A percentile compares a stretch with the other conserved stretches of the same genome.
phyloP scores from a whole-genome alignment of 1,140 invertebrate genomes.

The Anastrepha obliqua region DNA sequence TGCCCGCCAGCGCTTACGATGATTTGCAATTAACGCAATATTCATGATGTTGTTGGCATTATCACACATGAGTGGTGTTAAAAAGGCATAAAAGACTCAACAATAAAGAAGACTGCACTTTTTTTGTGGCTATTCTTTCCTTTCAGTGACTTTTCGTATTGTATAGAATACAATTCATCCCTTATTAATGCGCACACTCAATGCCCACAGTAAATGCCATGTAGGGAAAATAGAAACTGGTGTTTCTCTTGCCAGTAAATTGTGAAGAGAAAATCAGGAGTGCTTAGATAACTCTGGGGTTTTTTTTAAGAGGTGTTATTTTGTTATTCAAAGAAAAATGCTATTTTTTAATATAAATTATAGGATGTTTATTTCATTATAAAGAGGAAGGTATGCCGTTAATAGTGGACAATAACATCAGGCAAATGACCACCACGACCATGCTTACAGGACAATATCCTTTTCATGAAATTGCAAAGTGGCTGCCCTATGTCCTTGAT shows the following conservation, averaged over 20 bases:
- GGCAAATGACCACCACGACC: no score
- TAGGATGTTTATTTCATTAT: no score
- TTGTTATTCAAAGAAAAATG: no score
- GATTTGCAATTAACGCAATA: slow-evolving; percentile 74
- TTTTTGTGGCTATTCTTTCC: slow-evolving; percentile 18
- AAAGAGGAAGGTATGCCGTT: no score
- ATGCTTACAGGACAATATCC: no score
- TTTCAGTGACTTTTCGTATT: background rate
- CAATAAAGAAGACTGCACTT: slow-evolving; percentile 3
- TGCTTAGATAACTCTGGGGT: no score
- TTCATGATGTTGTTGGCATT: slow-evolving; percentile 67
- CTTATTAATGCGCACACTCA: slow-evolving; percentile 20
- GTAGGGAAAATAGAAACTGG: background rate
- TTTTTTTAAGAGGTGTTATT: no score
- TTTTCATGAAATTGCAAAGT: no score
- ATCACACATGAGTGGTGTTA: slow-evolving; percentile 67
- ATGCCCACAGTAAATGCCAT: background rate
- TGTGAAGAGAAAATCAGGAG: no score
- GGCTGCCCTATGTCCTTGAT: no score
- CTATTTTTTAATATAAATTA: no score
- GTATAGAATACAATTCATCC: background rate
- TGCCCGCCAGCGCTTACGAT: slow-evolving; percentile 59
- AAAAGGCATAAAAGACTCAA: slow-evolving; percentile 51
- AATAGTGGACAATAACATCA: no score
- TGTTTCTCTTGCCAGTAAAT: background rate